These are phyloP conservation scores for Eulemur coronatus DNA, from an alignment of 2,797 vertebrate genomes.

Conservation along the genomic window DNA sequence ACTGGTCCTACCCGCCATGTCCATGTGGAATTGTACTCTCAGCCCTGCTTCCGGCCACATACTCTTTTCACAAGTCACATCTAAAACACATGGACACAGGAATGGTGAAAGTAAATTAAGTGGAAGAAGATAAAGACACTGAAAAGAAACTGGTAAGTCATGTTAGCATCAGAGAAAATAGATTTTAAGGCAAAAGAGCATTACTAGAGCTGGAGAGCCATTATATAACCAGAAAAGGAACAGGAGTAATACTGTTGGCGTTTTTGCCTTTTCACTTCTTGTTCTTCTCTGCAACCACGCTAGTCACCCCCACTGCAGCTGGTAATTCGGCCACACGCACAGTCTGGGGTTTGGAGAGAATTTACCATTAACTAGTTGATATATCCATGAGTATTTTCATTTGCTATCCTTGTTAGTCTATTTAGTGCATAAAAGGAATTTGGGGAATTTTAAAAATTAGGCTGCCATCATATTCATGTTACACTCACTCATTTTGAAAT, in stretches of 20 bases:
- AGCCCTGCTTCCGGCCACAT: not conserved
- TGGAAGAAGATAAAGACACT: not conserved
- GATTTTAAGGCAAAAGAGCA: not conserved
- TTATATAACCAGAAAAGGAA: not conserved
- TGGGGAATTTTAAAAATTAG: not conserved
- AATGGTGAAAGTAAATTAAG: not conserved
- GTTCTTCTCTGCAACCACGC: not conserved
- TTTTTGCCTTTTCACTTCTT: not conserved
- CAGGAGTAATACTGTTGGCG: accelerated
- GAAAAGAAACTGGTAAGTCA: not conserved
- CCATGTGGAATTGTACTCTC: not conserved
- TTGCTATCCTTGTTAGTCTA: not conserved
- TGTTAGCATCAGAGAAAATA: not conserved
- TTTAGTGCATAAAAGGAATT: not conserved
- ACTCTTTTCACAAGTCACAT: not conserved
- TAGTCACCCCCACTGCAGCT: not conserved
- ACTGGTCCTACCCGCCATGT: not conserved
- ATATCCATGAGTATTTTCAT: not conserved
- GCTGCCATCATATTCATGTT: not conserved
- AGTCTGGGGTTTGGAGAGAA: not conserved
- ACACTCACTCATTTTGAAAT: not conserved
- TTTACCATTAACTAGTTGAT: not conserved
- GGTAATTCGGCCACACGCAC: not conserved
- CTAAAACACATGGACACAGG: not conserved
- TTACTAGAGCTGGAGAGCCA: not conserved